Evolutionary conservation across 2,888 invertebrate species (phyloP).

Genomic region (Dasypolia templi): DNA sequence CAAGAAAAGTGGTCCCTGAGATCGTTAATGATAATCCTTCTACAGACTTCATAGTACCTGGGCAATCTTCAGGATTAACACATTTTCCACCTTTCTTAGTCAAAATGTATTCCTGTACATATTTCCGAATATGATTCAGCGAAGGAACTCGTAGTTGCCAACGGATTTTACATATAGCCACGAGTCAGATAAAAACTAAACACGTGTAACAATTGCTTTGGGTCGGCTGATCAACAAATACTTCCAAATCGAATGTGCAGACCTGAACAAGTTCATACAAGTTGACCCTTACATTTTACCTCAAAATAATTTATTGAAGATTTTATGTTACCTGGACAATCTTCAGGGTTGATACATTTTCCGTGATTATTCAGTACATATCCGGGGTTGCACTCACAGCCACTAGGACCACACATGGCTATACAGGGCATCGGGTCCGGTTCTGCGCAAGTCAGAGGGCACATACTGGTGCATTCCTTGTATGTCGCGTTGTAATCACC

Average conservation of each 20-base stretch:
- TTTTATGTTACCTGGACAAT: slow-evolving; percentile 49
- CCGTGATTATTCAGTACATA: background rate
- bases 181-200: too few relatives aligned
- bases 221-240: too few relatives aligned
- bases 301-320: background rate
- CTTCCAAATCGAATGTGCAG: background rate
- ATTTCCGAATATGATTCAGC: too few relatives aligned
- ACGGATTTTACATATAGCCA: too few relatives aligned
- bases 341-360: slow-evolving; percentile 59
- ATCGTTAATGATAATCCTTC: too few relatives aligned
- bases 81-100: too few relatives aligned
- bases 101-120: too few relatives aligned
- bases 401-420: slow-evolving; percentile 17
- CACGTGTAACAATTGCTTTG: too few relatives aligned
- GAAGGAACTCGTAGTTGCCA: too few relatives aligned
- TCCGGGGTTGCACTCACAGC: slow-evolving; percentile 68
- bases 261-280: background rate
- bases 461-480: background rate
- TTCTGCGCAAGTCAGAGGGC: slow-evolving; percentile 7
- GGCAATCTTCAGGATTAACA: too few relatives aligned
- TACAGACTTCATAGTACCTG: too few relatives aligned
- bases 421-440: background rate
- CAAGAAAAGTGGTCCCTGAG: too few relatives aligned
- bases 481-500: slow-evolving; percentile 10
- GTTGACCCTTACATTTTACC: background rate